A percentile compares a stretch with the other conserved stretches of the same genome.
Evolutionary conservation across 2,797 vertebrate genomes (phyloP).

Genomic region (Sebastes wilsoni): DNA sequence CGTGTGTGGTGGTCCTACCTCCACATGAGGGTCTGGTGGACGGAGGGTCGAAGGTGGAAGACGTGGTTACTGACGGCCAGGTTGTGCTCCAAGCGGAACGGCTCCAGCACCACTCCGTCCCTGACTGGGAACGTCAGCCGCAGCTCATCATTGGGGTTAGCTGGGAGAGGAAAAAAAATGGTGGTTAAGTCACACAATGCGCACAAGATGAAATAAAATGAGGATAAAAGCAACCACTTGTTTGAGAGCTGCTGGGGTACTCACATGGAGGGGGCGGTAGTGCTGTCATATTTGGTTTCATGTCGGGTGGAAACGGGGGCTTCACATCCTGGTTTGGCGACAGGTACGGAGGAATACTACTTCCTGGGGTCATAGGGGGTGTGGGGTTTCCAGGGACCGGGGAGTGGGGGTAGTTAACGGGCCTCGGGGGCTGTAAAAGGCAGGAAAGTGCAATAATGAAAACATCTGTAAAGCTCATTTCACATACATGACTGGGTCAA

Average conservation of each 20-base stretch:
- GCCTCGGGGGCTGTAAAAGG: slow-evolving; percentile 89
- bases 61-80: slow-evolving; percentile 99
- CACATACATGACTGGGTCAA: background rate
- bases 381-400: slow-evolving; percentile 99
- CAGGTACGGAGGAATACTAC: slow-evolving; percentile 95
- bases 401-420: slow-evolving; percentile 97
- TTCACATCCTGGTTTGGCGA: slow-evolving; percentile 98
- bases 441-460: slow-evolving; percentile 29
- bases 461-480: slow-evolving; percentile 35
- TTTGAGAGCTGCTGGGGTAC: slow-evolving; percentile 46
- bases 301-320: slow-evolving; percentile 97
- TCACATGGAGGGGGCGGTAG: slow-evolving; percentile 95
- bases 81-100: slow-evolving; percentile 98
- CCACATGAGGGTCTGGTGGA: slow-evolving; percentile 99
- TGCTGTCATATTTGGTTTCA: slow-evolving; percentile 98
- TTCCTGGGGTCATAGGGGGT: slow-evolving; percentile 98
- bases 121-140: slow-evolving; percentile 96
- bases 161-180: slow-evolving; percentile 72
- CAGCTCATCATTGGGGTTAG: slow-evolving; percentile 94
- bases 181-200: background rate
- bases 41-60: slow-evolving; percentile 96
- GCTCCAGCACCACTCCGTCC: slow-evolving; percentile 97
- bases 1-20: slow-evolving; percentile 79
- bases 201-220: background rate
- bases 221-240: background rate